Percentiles rank a stretch among this genome's conserved stretches.
phyloP scores from a whole-genome alignment of 2,113 vertebrate species.

The Rhinolophus ferrumequinum region DNA sequence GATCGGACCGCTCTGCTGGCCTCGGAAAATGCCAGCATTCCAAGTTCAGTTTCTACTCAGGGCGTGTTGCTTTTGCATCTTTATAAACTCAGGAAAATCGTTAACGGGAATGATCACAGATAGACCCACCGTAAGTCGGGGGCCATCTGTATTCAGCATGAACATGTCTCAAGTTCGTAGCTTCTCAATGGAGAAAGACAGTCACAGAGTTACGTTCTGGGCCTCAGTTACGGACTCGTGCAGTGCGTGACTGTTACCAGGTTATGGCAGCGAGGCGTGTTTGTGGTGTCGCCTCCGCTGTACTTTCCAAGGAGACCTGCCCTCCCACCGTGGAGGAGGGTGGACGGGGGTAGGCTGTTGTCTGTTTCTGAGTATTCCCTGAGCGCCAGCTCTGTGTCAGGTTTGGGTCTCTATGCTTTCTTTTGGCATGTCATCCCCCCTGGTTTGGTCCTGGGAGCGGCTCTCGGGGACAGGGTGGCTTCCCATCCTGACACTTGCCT shows the following conservation, averaged over 20 bases:
- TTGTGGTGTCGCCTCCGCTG: not conserved
- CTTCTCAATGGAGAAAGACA: not conserved
- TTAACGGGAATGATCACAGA: too few relatives aligned
- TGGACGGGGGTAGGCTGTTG: not conserved
- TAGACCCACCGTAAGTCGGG: fast-evolving
- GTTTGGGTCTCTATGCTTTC: not conserved
- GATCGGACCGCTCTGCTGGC: not conserved
- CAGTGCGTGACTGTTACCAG: not conserved
- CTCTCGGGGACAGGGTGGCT: not conserved
- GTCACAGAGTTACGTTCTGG: not conserved
- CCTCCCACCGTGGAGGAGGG: fast-evolving
- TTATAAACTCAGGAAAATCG: not conserved
- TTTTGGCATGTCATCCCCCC: not conserved
- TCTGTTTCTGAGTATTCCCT: too few relatives aligned
- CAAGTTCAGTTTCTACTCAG: not conserved
- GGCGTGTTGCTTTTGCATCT: fast-evolving
- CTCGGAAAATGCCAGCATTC: fast-evolving
- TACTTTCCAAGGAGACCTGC: not conserved
- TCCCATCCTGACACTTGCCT: not conserved
- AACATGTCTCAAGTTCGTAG: not conserved
- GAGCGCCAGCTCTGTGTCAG: not conserved
- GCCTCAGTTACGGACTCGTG: not conserved
- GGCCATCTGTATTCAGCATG: fast-evolving
- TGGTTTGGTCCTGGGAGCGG: not conserved
- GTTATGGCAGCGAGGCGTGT: not conserved